Base-by-base conservation (phyloP, 2,888 invertebrate genomes). In the Mamestra brassicae region DNA sequence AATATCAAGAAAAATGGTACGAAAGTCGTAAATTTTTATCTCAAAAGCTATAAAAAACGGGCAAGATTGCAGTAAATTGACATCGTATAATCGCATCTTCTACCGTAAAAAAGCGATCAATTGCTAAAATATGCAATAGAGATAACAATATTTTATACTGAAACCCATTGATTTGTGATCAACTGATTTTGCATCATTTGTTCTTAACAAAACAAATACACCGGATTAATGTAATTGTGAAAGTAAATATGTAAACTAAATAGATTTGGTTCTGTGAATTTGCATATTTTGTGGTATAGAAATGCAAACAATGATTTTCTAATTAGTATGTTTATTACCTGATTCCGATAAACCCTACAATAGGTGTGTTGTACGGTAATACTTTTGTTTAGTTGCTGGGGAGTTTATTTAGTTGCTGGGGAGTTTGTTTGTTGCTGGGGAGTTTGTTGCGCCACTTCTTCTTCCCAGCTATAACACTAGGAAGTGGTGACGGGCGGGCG, bases 61-160 rank as follows among this genome's bases (percentile, higher is more conserved):
- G 81, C 81, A 81, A 85, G 88, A 87, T 87, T 85, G 86, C 81
- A 83, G 75, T 86, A 86, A 84, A 87, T 83, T 87, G 87, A 86
- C 78, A 76, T 84, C 86, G 85, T 83, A 76, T 86, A 84, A 87
- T 87, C 83, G 74, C 83, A 85, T 81, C 62, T 73, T 73, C 76
- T 60, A 81, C 73, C 88, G 80, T 86, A 84, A 87, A 86, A 85
- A 80, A 73, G 65, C 81, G 74, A 86, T 86, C 83, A 76, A 84
- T 80, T 76, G 85, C 76, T 85, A 83, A 86, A 87, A 86, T 87
- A 83, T 87, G 79, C 85, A 83, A 71, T 71, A 61, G 57, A 81
- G 83, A 82, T 82, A 72, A 64, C 78, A 76, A 84, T 82, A 80
- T 84, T 84, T 80, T 62, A 80, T 84, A 70, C 69, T 26, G 10